These are phyloP conservation scores for Astatotilapia flaviijosephi DNA, from an alignment of 2,113 vertebrate genomes.

Conservation along the genomic window DNA sequence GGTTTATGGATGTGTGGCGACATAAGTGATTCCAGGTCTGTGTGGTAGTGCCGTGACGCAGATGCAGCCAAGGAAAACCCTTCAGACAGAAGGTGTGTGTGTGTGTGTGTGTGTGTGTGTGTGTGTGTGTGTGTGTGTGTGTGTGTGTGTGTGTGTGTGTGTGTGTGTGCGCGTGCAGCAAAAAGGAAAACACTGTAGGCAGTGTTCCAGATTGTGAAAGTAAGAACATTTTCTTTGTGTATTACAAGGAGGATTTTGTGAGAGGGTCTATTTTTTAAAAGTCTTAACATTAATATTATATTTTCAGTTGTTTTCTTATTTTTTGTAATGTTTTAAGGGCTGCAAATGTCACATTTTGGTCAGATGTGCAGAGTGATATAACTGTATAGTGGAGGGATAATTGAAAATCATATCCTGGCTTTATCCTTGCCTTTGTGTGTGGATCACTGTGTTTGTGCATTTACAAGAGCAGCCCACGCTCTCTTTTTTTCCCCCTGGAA, in stretches of 20 bases:
- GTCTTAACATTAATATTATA: not conserved
- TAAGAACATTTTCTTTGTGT: not conserved
- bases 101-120: not conserved
- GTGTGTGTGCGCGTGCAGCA: rapidly evolving
- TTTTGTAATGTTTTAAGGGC: not conserved
- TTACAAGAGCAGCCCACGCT: not conserved
- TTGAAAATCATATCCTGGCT: not conserved
- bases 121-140: not conserved
- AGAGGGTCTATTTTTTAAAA: not conserved
- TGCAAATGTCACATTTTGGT: not conserved
- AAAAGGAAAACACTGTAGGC: not conserved
- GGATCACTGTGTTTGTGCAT: constrained; percentile 5
- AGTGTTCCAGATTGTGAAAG: not conserved
- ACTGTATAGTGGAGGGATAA: not conserved
- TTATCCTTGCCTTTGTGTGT: not conserved
- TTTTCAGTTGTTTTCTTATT: not conserved
- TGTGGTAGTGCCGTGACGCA: constrained; percentile 46
- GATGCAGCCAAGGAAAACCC: constrained; percentile 28
- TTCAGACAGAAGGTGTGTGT: not conserved
- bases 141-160: rapidly evolving
- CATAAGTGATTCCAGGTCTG: constrained; percentile 65
- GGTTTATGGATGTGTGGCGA: too few relatives aligned
- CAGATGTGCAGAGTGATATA: not conserved
- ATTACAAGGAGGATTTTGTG: not conserved
- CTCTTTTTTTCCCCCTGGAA: constrained; percentile 8